These are phyloP conservation scores for Drosophila vallismaia DNA, from an alignment of 2,888 invertebrate genomes.

Conservation along the genomic window DNA sequence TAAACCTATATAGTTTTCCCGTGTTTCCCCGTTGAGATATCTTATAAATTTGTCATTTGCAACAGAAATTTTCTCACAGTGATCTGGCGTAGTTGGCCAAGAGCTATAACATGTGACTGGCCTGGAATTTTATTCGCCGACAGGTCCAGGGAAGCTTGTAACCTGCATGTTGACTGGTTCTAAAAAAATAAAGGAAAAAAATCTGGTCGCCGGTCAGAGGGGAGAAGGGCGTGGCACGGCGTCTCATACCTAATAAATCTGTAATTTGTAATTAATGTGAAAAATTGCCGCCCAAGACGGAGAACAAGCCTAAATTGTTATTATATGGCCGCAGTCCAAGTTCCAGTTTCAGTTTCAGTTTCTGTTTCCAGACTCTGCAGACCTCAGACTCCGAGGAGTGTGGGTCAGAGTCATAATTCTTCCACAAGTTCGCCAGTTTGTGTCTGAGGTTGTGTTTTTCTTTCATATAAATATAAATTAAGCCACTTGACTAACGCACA, in stretches of 20 bases:
- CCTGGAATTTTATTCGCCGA: constrained; percentile 43
- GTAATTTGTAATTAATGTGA: constrained; percentile 81
- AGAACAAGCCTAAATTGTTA: constrained; percentile 80
- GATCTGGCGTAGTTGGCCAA: constrained; percentile 50
- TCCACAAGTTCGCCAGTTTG: constrained; percentile 74
- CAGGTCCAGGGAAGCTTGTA: constrained; percentile 44
- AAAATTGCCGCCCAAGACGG: constrained; percentile 75
- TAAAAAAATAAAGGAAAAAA: constrained; percentile 15
- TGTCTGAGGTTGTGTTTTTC: constrained; percentile 17
- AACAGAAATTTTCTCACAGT: background rate
- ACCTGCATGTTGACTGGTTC: constrained; percentile 46
- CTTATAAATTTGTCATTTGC: too few relatives aligned
- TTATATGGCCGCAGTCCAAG: constrained; percentile 57
- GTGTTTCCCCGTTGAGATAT: too few relatives aligned
- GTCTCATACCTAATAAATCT: constrained; percentile 78
- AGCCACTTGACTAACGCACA: constrained; percentile 76
- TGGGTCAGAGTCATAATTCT: constrained; percentile 80
- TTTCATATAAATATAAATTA: constrained; percentile 73
- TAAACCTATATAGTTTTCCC: too few relatives aligned
- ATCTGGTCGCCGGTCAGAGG: background rate
- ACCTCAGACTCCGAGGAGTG: constrained; percentile 47
- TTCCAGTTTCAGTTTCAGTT: constrained; percentile 18
- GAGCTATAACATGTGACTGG: constrained; percentile 54
- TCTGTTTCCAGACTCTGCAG: constrained; percentile 16
- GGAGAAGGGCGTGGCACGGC: constrained; percentile 37